Base-by-base conservation (phyloP, 2,888 invertebrate genomes). In the Polia nebulosa region DNA sequence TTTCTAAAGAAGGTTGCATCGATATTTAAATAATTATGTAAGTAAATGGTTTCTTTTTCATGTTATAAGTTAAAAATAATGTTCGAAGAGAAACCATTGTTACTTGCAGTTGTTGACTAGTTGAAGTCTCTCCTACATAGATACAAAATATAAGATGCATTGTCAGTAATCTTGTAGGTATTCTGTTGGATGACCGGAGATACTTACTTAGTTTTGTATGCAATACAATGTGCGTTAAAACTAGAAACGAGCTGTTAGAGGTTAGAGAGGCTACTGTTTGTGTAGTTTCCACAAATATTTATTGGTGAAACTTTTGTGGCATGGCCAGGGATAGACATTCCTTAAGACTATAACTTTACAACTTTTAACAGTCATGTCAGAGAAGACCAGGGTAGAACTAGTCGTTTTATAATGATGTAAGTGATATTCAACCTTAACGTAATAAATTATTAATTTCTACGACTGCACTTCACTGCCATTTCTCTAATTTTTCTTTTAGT, bases 1-100 rank as follows among this genome's bases (percentile, higher is more conserved):
- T 32, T 59, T 68, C n/a, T 45, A 49, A 29, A 32, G 57, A 34
- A 72, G 45, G 59, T 59, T 67, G 45, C 27, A 57, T 77, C 20
- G 47, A 59, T 60, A 68, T 52, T 41, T 34, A 53, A 39, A 45
- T 51, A 27, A 9, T 44, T 47, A 56, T 13, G 52, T 61, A 68
- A 55, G 52, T 61, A 68, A 55, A 39, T 34, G 13, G 25, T 36
- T 45, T 22, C 5, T 34, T 44, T 60, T 56, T 36, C 17, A 60
- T n/a, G 45, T 22, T 15, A 56, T 20, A 17, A 15, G 2, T 27
- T 45, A 3, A n/a, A 20, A 32, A 11, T 45, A 15, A 29, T 29
- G 3, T 13, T 9, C 8, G 34, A 36, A 29, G 13, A 45, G 25
- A 59, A 29, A 53, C 11, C 4, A 39, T 58, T 65, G 17, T 36